Percentiles rank a stretch among this genome's conserved stretches.
Evolutionary conservation across 2,113 vertebrate species (phyloP).

Genomic region (Furnarius figulus): DNA sequence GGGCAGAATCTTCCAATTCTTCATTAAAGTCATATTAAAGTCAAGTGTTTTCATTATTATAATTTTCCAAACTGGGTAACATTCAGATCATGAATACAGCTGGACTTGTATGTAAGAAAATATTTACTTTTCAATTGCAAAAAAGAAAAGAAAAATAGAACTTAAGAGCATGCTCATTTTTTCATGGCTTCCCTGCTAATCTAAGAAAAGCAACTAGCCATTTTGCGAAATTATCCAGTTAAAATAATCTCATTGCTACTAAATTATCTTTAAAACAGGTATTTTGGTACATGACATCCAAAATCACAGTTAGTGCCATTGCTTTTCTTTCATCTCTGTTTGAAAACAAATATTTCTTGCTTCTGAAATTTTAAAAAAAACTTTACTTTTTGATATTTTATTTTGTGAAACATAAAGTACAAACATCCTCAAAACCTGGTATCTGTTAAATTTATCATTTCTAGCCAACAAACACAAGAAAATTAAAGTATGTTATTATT

Average conservation of each 20-base stretch:
- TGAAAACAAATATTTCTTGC: background rate
- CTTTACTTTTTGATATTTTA: background rate
- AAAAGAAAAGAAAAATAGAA: background rate
- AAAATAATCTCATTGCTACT: background rate
- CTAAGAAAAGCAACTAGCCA: background rate
- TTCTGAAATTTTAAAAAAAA: background rate
- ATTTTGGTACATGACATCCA: background rate
- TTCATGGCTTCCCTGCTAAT: background rate
- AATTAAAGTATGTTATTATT: background rate
- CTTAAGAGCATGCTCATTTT: background rate
- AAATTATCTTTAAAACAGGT: background rate
- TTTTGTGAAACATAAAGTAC: background rate
- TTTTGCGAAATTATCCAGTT: background rate
- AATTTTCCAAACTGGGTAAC: background rate
- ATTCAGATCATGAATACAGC: accelerated
- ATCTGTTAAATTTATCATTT: background rate
- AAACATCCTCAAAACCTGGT: accelerated
- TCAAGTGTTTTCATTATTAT: background rate
- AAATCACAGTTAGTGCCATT: background rate
- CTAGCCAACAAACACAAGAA: background rate
- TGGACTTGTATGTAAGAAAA: background rate
- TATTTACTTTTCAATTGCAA: background rate
- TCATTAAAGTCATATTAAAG: background rate
- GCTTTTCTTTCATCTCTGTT: background rate
- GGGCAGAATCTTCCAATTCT: background rate